These are phyloP conservation scores for Lycaon pictus DNA, from an alignment of 2,113 vertebrate genomes.

Conservation along the genomic window DNA sequence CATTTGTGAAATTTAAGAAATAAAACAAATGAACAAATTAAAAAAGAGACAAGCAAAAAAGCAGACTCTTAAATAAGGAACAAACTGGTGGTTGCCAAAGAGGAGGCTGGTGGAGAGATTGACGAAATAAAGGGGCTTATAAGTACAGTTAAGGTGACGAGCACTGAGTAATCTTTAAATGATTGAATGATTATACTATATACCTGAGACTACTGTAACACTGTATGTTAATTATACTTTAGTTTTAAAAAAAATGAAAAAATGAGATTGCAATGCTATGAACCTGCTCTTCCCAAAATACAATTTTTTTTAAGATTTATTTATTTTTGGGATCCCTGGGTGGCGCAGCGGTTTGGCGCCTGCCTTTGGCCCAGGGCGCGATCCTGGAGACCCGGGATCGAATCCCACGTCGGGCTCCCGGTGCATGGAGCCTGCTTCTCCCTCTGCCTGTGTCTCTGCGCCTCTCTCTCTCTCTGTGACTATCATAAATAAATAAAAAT, in stretches of 20 bases:
- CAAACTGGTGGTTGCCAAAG: neutral
- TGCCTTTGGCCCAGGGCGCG: too few relatives aligned
- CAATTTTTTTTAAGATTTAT: neutral
- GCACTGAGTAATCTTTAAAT: neutral
- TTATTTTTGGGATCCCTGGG: too few relatives aligned
- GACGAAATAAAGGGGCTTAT: neutral
- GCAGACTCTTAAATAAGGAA: neutral
- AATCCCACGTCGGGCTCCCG: too few relatives aligned
- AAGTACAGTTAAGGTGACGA: neutral
- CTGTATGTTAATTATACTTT: neutral
- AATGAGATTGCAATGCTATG: neutral
- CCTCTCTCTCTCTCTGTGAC: too few relatives aligned
- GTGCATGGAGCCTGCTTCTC: too few relatives aligned
- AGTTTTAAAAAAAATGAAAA: neutral
- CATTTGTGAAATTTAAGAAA: neutral
- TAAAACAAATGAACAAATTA: neutral
- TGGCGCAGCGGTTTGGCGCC: too few relatives aligned
- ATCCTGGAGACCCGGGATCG: too few relatives aligned
- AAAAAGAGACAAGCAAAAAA: neutral
- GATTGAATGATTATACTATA: neutral
- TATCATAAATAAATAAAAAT: too few relatives aligned
- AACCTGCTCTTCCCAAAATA: neutral
- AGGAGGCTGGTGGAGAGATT: neutral
- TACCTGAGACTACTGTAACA: neutral
- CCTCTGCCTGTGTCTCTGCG: too few relatives aligned